These are phyloP conservation scores for Timandra comae DNA, from an alignment of 2,888 invertebrate genomes.

Conservation along the genomic window DNA sequence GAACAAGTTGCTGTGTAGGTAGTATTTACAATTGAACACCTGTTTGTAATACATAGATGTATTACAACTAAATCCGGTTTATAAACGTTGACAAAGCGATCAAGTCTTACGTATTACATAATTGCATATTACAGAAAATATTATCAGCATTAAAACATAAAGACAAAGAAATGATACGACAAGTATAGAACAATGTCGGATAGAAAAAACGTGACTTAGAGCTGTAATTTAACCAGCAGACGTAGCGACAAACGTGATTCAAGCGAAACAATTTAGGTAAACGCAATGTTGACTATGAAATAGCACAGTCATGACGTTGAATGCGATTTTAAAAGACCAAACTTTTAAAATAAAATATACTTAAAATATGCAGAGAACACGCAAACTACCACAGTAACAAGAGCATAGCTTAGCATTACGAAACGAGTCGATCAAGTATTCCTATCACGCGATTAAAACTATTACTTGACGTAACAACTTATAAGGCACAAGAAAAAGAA, in stretches of 20 bases:
- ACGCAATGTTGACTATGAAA: no score
- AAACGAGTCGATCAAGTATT: conserved; percentile 25
- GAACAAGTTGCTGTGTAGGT: conserved; percentile 28
- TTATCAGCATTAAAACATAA: no score
- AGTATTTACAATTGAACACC: conserved; percentile 31
- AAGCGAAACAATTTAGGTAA: no score
- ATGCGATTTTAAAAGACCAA: no score
- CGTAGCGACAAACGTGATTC: no score
- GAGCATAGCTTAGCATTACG: conserved; percentile 25
- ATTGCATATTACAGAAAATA: background rate
- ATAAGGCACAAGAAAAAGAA: conserved; percentile 23
- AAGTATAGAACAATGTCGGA: no score
- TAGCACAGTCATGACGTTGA: no score
- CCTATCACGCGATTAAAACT: conserved; percentile 29
- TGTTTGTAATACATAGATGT: conserved; percentile 17
- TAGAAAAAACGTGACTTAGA: no score
- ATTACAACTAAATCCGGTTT: conserved; percentile 8
- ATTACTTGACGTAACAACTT: conserved; percentile 29
- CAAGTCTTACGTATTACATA: background rate
- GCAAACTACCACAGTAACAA: conserved; percentile 23
- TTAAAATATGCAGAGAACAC: conserved; percentile 15
- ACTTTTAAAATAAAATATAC: conserved; percentile 5
- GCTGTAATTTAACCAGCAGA: no score
- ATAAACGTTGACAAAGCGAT: background rate
- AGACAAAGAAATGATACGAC: no score